Evolutionary conservation across 2,113 vertebrate species (phyloP), one percentile per base, ranked within the genome.

Genomic region (Glaucidium brasilianum): DNA sequence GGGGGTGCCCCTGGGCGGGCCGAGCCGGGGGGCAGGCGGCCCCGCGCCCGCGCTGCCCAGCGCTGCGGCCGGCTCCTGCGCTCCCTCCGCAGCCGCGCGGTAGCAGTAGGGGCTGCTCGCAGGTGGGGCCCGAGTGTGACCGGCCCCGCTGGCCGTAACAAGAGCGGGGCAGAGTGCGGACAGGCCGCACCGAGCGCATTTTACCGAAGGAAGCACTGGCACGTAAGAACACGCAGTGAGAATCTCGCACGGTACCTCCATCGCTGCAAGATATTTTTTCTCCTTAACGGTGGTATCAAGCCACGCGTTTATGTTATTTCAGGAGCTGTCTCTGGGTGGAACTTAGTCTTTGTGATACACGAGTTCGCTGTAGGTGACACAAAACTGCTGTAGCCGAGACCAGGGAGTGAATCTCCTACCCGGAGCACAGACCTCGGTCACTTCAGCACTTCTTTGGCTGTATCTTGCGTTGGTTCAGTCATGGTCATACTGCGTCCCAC

Each of bases 41-140:
- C 0, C 11, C 0, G 0, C 60, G 71, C 11, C 0, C 10, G 34
- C 9, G 0, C 32, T 4, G 22, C 43, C 9, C 35, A 4, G 52
- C 41, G 1, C 30, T 9, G 43, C 27, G 15, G 35, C 30, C 10
- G 12, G 3, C 21, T 22, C 9, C 8, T 3, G 7, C 19, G 10
- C 12, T 16, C 30, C n/a, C 39, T 6, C 19, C 1, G 8, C 41
- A 11, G 67, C 6, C 32, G 27, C 35, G 14, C 69, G 17, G 15
- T 3, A 9, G 21, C 15, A 11, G 23, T 27, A 12, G 66, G 39
- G 10, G 8, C 12, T 17, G 4, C 41, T 22, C 8, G 4, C 4
- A 45, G 22, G 11, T 43, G 26, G 26, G 7, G 10, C 22, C 50
- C 13, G 5, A 56, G 55, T 2, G 2, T 1, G 5, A 21, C 12